A percentile compares a stretch with the other conserved stretches of the same genome.
phyloP scores from a whole-genome alignment of 2,888 invertebrate species.

The Resseliella maxima region DNA sequence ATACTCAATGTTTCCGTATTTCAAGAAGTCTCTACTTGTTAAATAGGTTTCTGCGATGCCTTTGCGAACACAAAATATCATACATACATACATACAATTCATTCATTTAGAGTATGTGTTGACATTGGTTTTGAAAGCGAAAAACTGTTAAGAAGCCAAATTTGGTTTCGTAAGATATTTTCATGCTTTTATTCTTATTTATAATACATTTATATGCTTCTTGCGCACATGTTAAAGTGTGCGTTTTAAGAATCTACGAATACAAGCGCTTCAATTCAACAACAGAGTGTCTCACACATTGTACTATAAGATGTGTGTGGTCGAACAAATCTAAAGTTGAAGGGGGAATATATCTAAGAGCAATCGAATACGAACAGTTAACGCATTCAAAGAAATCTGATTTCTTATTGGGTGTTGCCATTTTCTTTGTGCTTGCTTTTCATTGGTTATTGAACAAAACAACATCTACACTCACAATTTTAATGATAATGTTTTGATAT shows the following conservation, averaged over 20 bases:
- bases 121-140: too few species aligned
- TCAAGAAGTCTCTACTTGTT: not conserved
- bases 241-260: not conserved
- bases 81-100: not conserved
- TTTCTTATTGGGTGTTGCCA: slow-evolving; percentile 55
- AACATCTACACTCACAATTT: not conserved
- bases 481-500: too few species aligned
- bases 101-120: not conserved
- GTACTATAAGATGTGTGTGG: not conserved
- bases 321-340: not conserved
- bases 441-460: slow-evolving; percentile 27
- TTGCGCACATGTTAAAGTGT: not conserved
- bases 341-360: not conserved
- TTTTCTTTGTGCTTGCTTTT: slow-evolving; percentile 33
- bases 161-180: not conserved
- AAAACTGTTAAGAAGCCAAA: not conserved
- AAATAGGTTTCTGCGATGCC: too few species aligned
- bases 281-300: not conserved
- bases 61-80: too few species aligned
- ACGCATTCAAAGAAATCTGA: not conserved
- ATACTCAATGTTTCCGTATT: slow-evolving; percentile 43
- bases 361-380: not conserved
- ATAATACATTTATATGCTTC: too few species aligned
- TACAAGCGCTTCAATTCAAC: not conserved
- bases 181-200: not conserved